Conservation (phyloP, 2,888 invertebrate species). For the Luperina testacea region DNA sequence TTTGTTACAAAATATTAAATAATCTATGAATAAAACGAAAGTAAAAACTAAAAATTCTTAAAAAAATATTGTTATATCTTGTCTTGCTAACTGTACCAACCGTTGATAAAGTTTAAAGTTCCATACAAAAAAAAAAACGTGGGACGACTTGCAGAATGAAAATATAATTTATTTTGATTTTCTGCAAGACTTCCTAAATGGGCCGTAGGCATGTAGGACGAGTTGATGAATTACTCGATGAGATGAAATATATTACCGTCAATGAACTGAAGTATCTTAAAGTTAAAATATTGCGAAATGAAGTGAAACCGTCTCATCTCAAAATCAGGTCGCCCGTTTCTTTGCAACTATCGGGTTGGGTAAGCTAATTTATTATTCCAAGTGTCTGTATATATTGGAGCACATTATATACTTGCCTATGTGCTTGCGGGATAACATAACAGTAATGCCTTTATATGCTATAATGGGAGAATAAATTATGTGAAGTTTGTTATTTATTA, state of each 20-base stretch:
- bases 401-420: constrained; percentile 66
- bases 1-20: too few species aligned
- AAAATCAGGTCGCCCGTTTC: constrained; percentile 79
- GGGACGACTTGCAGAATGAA: too few species aligned
- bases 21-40: too few species aligned
- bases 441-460: neutral
- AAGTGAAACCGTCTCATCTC: constrained; percentile 73
- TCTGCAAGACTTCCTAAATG: too few species aligned
- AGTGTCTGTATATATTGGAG: constrained; percentile 72
- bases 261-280: constrained; percentile 47
- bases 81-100: too few species aligned
- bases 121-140: too few species aligned
- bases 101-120: too few species aligned
- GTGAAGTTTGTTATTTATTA: neutral
- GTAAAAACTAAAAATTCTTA: too few species aligned
- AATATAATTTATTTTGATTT: too few species aligned
- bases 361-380: constrained; percentile 80
- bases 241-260: constrained; percentile 11
- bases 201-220: too few species aligned
- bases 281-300: constrained; percentile 73
- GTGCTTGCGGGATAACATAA: constrained; percentile 21
- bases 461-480: neutral
- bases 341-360: constrained; percentile 76
- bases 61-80: too few species aligned
- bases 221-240: too few species aligned